Conservation (phyloP, 1,140 invertebrate species). For the Vanessa tameamea region DNA sequence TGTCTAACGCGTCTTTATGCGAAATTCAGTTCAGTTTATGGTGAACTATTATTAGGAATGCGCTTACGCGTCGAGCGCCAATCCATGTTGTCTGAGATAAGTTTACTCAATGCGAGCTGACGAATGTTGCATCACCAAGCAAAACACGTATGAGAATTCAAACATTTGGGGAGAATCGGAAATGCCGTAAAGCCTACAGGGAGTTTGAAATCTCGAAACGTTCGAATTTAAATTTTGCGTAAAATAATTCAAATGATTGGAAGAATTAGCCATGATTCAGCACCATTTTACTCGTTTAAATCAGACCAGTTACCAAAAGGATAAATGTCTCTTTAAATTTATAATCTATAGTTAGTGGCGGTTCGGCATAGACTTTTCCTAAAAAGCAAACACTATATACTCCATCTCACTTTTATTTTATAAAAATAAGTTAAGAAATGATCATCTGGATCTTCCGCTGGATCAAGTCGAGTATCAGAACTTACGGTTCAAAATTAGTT, state of each 20-base stretch:
- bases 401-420: background rate
- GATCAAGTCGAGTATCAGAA: conserved; percentile 17
- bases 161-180: background rate
- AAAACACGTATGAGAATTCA: background rate
- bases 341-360: too few relatives aligned
- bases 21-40: too few relatives aligned
- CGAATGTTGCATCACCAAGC: background rate
- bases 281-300: too few relatives aligned
- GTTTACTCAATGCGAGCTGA: background rate
- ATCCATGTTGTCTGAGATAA: background rate
- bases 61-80: too few relatives aligned
- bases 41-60: too few relatives aligned
- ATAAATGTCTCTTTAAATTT: too few relatives aligned
- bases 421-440: background rate
- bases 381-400: too few relatives aligned
- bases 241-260: too few relatives aligned
- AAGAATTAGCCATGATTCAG: too few relatives aligned
- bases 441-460: background rate
- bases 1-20: too few relatives aligned
- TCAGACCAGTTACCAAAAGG: too few relatives aligned
- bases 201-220: background rate
- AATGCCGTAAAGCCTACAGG: background rate
- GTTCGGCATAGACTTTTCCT: too few relatives aligned
- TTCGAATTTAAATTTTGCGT: background rate
- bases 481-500: conserved; percentile 12